Evolutionary conservation across 2,797 vertebrate genomes (phyloP), one percentile per base, ranked within the genome.

Genomic region (Dryobates pubescens): DNA sequence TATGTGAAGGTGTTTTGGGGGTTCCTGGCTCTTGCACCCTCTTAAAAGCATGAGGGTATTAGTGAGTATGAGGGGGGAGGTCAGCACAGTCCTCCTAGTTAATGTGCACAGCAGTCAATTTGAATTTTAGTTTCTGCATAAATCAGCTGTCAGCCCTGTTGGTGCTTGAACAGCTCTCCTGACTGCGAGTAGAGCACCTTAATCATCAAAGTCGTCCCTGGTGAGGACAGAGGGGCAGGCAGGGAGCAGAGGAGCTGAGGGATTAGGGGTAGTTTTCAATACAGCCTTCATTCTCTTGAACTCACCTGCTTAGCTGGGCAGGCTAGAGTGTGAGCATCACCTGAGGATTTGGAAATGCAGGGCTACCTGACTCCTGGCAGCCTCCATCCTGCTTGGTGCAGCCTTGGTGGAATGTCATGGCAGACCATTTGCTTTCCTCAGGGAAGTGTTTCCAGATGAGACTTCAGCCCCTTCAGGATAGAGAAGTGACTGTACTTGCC

Each of bases 161-260:
- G 12, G 10, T 61, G 22, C 69, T 59, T 0, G 0, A 57, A 83
- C 2, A n/a, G 8, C 19, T 68, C 30, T 87, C 9, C 53, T 51
- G 51, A 10, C 49, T 83, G 23, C 2, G 12, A 61, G 18, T 0
- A 0, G 58, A 89, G 38, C 67, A 78, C 54, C 73, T 86, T 64
- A 45, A 45, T 65, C n/a, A 29, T 20, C 22, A 38, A 11, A 74
- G 65, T 2, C 1, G 13, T 8, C 8, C 0, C 0, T 0, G 3
- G 20, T 0, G 18, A 73, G 20, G 45, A 59, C 26, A 43, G 57
- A 29, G 61, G 22, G 67, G 32, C 5, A 51, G 47, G 29, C 0
- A 0, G 20, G 64, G 10, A 43, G 32, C 15, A 43, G 65, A 51
- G 43, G 18, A 38, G 27, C 32, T 86, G 54, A 24, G 8, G 18